phyloP scores from a whole-genome alignment of 2,113 vertebrate genomes.

The Crypturellus undulatus region DNA sequence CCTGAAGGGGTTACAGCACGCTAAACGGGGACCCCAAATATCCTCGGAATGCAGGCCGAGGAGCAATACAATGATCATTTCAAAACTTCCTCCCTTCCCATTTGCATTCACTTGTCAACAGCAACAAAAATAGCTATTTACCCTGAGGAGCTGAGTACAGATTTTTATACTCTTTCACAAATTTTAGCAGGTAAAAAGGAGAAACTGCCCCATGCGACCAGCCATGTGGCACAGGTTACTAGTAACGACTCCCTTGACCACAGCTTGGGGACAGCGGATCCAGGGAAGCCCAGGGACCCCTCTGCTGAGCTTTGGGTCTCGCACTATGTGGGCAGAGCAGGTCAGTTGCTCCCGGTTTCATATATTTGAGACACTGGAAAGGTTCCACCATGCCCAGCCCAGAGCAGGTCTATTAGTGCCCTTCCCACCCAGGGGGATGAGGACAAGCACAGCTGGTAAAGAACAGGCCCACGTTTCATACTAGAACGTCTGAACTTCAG shows the following conservation, averaged over 20 bases:
- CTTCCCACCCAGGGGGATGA: not conserved
- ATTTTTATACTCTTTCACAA: conserved; percentile 3
- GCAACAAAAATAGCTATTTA: not conserved
- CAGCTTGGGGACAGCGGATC: not conserved
- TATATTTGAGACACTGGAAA: not conserved
- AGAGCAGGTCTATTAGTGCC: too few species aligned
- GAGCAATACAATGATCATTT: not conserved
- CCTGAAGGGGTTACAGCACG: not conserved
- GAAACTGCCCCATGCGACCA: not conserved
- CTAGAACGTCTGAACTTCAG: not conserved
- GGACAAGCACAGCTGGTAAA: not conserved
- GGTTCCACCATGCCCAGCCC: not conserved
- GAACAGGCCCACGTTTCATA: rapidly evolving
- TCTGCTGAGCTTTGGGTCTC: not conserved
- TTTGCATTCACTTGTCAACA: not conserved
- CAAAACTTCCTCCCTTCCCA: not conserved
- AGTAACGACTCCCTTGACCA: not conserved
- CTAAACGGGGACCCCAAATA: not conserved
- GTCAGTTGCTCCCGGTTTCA: not conserved
- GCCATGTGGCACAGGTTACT: not conserved
- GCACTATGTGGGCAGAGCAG: not conserved
- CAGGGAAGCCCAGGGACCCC: not conserved
- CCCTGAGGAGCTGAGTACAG: not conserved
- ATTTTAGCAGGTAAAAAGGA: not conserved
- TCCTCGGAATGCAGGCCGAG: not conserved